Evolutionary conservation across 2,113 vertebrate genomes (phyloP), one percentile per base, ranked within the genome.

Genomic region (Elaphurus davidianus): DNA sequence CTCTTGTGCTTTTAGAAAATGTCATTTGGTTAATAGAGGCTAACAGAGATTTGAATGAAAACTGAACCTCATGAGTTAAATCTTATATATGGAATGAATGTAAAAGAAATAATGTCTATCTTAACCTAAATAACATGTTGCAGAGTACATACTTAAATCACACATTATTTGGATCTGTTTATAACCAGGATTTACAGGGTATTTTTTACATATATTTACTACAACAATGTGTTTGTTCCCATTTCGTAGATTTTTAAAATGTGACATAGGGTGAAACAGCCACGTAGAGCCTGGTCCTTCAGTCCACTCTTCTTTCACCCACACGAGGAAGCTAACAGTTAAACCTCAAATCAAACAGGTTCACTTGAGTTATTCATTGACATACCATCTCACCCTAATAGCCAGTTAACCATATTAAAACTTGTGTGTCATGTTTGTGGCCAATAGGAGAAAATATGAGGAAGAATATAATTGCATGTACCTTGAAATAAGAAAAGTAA

Each of bases 381-480:
- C 36, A 27, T 55, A 7, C 6, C 55, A 4, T 83, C 71, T 92
- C 55, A 92, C 16, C 60, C 59, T 47, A 14, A n/a, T 33, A 85
- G 64, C 78, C 83, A 28, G 55, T 95, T 94, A 52, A 78, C 52
- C 11, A 5, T 82, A n/a, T 67, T 82, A 52, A 57, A 90, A 62
- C 62, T 16, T 50, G 25, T 55, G 13, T 79, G 78, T 64, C 36
- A 23, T 89, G 54, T 95, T 47, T 94, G 45, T 97, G 91, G 85
- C 47, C 45, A 71, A 1, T 36, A 30, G 33, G 40, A 54, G 33
- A 43, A 84, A 85, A 64, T 90, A 28, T 28, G 36, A 81, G 47
- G 88, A 95, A 85, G 23, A 85, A 59, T 83, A 15, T 43, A 83
- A 86, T 54, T 97, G 97, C 97, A 98, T 98, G 97, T 54, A 52